Evolutionary conservation across 2,888 invertebrate species (phyloP).

Genomic region (Dastarcus helophoroides): DNA sequence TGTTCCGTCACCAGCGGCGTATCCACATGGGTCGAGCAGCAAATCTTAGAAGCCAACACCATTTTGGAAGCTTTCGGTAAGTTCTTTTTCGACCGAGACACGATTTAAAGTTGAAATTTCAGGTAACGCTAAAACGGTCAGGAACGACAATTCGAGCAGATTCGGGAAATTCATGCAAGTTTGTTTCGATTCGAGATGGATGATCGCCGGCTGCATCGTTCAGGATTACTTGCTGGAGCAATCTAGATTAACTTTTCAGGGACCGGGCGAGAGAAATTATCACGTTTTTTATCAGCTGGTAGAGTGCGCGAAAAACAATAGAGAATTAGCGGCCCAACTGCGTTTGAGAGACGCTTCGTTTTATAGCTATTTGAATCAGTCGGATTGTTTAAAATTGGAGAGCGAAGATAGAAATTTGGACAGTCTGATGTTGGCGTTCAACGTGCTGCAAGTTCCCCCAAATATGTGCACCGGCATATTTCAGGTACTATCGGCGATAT

Average conservation of each 20-base stretch:
- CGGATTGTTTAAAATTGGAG: slow-evolving; percentile 58
- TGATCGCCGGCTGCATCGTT: slow-evolving; percentile 84
- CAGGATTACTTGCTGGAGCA: slow-evolving; percentile 85
- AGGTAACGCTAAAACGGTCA: slow-evolving; percentile 89
- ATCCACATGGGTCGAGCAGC: slow-evolving; percentile 90
- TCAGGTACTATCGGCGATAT: slow-evolving; percentile 74
- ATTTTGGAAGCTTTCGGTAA: slow-evolving; percentile 87
- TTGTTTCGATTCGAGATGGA: slow-evolving; percentile 77
- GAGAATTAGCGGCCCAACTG: slow-evolving; percentile 61
- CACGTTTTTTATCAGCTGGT: slow-evolving; percentile 88
- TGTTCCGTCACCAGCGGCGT: slow-evolving; percentile 74
- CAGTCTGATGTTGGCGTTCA: slow-evolving; percentile 76
- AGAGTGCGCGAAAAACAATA: slow-evolving; percentile 71
- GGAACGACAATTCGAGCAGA: slow-evolving; percentile 86
- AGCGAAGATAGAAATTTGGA: slow-evolving; percentile 67
- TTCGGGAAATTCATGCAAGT: slow-evolving; percentile 96
- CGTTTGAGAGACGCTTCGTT: slow-evolving; percentile 62
- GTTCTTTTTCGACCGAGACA: no score
- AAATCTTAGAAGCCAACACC: slow-evolving; percentile 87
- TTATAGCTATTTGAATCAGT: slow-evolving; percentile 75
- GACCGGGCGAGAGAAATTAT: slow-evolving; percentile 77
- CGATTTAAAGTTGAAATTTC: slow-evolving; percentile 20
- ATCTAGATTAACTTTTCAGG: slow-evolving; percentile 82
- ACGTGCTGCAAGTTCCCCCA: slow-evolving; percentile 74
- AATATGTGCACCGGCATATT: slow-evolving; percentile 84